Conservation (phyloP, 2,797 vertebrate genomes). For the Chiloscyllium punctatum region DNA sequence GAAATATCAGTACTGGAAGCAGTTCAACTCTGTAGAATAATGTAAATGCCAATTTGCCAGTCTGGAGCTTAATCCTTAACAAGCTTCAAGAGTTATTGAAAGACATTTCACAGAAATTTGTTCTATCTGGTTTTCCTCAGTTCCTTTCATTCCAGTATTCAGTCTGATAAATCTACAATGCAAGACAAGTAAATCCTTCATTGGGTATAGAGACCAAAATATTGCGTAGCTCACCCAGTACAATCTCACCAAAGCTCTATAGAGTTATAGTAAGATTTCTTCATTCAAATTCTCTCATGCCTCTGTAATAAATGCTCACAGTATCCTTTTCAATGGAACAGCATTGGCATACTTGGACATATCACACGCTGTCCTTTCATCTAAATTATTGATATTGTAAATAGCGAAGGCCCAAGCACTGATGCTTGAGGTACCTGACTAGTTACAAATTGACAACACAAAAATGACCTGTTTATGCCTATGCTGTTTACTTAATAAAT, state of each 20-base stretch:
- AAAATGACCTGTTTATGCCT: background rate
- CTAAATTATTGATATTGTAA: background rate
- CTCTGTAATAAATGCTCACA: background rate
- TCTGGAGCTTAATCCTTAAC: background rate
- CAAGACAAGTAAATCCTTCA: background rate
- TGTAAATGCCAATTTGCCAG: background rate
- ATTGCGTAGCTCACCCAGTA: background rate
- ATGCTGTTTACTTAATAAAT: background rate
- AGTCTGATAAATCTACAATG: background rate
- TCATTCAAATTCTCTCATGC: background rate
- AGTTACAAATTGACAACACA: background rate
- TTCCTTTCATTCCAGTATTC: background rate
- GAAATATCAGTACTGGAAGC: background rate
- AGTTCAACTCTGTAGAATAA: background rate
- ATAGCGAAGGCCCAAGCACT: background rate
- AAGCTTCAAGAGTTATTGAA: background rate
- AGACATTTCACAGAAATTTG: background rate
- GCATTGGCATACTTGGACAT: background rate
- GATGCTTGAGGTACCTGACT: background rate
- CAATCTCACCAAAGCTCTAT: background rate
- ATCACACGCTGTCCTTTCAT: background rate
- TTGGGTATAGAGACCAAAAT: background rate
- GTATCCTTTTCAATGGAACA: background rate
- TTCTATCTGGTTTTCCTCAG: background rate
- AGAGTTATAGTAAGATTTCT: background rate